Conservation (phyloP, 2,797 vertebrate genomes). For the Leucoraja ocellata region DNA sequence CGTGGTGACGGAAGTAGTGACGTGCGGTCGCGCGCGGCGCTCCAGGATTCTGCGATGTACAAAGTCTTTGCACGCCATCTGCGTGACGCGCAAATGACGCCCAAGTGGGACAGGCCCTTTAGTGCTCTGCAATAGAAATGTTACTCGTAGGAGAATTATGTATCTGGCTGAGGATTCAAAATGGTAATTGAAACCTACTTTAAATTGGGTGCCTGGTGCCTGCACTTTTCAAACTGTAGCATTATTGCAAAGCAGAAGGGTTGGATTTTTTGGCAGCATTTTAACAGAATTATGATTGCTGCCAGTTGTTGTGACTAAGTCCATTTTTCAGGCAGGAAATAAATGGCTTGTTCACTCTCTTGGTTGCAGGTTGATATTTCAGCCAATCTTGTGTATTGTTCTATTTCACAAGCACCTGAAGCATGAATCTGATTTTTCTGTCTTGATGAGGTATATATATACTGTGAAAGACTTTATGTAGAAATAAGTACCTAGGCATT, state of each 20-base stretch:
- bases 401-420: not conserved
- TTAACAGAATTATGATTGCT: not conserved
- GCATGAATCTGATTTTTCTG: not conserved
- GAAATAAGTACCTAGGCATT: not conserved
- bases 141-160: not conserved
- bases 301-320: not conserved
- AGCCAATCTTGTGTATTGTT: not conserved
- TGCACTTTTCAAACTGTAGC: not conserved
- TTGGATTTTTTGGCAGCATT: not conserved
- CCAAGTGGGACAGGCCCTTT: too few species aligned
- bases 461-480: not conserved
- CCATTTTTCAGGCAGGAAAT: not conserved
- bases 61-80: too few species aligned
- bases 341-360: conserved; percentile 5
- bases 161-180: not conserved
- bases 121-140: not conserved
- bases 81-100: too few species aligned
- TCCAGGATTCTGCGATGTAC: too few species aligned
- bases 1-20: too few species aligned
- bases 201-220: not conserved
- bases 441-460: not conserved
- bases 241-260: not conserved
- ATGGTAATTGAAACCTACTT: not conserved
- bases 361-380: not conserved
- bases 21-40: too few species aligned